Evolutionary conservation across 2,113 vertebrate genomes (phyloP), one percentile per base, ranked within the genome.

Genomic region (Elephas maximus): DNA sequence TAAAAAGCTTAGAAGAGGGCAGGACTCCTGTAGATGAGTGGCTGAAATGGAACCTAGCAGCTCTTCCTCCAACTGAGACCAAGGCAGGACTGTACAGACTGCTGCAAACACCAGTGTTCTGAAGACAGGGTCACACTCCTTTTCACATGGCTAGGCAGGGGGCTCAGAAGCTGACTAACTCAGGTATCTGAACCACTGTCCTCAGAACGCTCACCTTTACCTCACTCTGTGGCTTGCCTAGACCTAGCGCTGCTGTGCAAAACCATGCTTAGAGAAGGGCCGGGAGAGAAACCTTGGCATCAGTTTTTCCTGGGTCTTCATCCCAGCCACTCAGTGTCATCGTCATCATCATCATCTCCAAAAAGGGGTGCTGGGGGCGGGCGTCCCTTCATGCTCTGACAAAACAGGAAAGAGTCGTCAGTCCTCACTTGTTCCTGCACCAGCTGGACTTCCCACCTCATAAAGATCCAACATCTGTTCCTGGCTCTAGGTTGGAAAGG

Each of bases 301-400:
- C 89, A 45, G 93, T 41, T 96, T 41, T 96, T 96, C 93, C 80
- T 63, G 17, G 76, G 78, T 94, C 98, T 97, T 99, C 98, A 99
- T 94, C 99, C 99, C 95, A 99, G 97, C 99, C 99, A 99, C 97
- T 99, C 99, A 98, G 99, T 98, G 81, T 99, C 99, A 0, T 99
- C 99, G 0, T 99, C 99, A 48, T 99, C 99, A 0, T 99, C 99
- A 0, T 99, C 99, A 0, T 99, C 99, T 60, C 98, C 99, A 12
- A 99, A 99, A 97, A 99, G 99, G 0, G 99, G 99, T 1, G 99
- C 93, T 0, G 99, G 99, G 10, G 99, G 99, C 0, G 99, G 99
- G 7, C 82, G 98, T 5, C 99, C 99, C 98, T 99, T 99, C 98
- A 99, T 97, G 98, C 99, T 99, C 99, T 99, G 98, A 71, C 97